phyloP scores from a whole-genome alignment of 2,888 invertebrate genomes.

The Cephus runcator region DNA sequence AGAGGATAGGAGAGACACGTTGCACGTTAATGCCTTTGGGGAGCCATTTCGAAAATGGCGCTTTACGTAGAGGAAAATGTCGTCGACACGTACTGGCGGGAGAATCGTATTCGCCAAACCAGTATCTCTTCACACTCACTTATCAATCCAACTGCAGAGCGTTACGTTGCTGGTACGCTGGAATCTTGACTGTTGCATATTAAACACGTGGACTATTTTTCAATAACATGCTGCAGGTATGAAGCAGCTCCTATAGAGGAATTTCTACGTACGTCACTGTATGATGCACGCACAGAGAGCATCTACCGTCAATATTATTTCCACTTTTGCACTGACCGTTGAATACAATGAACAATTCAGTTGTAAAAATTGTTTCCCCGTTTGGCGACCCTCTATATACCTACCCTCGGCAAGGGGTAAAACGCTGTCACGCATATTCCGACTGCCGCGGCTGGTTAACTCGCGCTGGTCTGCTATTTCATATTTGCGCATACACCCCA shows the following conservation, averaged over 20 bases:
- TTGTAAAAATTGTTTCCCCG: neutral
- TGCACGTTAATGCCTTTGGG: conserved; percentile 33
- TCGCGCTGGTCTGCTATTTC: neutral
- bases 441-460: neutral
- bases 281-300: neutral
- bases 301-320: neutral
- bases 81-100: neutral
- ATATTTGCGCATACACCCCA: neutral
- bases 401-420: neutral
- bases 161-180: neutral
- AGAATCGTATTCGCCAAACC: neutral
- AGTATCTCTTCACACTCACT: neutral
- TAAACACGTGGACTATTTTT: neutral
- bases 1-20: conserved; percentile 21
- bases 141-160: neutral
- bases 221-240: neutral
- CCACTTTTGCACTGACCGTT: neutral
- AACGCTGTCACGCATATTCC: neutral
- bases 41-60: conserved; percentile 6
- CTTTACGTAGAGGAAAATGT: conserved; percentile 12
- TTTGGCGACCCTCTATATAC: neutral
- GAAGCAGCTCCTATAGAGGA: neutral
- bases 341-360: neutral
- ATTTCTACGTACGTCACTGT: neutral
- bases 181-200: neutral